These are phyloP conservation scores for Acronicta leporina DNA, from an alignment of 2,888 invertebrate species.

Conservation along the genomic window DNA sequence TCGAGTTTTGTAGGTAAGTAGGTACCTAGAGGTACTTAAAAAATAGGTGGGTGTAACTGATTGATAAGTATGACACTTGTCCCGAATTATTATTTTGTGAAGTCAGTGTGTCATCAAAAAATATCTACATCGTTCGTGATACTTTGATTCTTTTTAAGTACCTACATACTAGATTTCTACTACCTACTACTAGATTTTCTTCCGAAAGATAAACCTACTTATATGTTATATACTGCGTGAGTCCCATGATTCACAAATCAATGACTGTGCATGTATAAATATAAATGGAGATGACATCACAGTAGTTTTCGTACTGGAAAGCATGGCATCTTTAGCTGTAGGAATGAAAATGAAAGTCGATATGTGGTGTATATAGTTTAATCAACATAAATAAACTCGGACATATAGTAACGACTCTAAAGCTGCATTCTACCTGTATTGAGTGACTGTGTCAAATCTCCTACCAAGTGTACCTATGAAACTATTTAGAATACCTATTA, in stretches of 20 bases:
- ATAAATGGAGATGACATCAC: neutral
- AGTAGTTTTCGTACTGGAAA: neutral
- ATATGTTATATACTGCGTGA: too few species aligned
- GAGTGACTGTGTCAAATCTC: constrained; percentile 29
- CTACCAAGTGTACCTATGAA: constrained; percentile 37
- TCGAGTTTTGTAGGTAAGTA: too few species aligned
- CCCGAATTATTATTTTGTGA: too few species aligned
- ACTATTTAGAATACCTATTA: constrained; percentile 29
- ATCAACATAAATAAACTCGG: constrained; percentile 53
- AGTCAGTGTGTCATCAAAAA: too few species aligned
- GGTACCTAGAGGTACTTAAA: too few species aligned
- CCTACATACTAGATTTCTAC: too few species aligned
- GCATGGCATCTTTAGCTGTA: neutral
- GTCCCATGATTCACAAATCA: neutral
- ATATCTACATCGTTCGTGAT: too few species aligned
- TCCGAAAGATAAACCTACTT: too few species aligned
- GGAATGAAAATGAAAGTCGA: constrained; percentile 17
- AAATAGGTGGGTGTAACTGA: too few species aligned
- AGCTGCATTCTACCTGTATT: constrained; percentile 40
- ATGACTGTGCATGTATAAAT: neutral
- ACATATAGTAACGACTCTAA: constrained; percentile 43
- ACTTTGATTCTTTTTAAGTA: too few species aligned
- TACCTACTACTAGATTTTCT: too few species aligned
- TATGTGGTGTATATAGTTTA: constrained; percentile 53
- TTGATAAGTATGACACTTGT: too few species aligned